Percentiles rank a stretch among this genome's conserved stretches.
These are phyloP conservation scores for Xiphophorus birchmanni DNA, from an alignment of 2,797 vertebrate species.

Conservation along the genomic window DNA sequence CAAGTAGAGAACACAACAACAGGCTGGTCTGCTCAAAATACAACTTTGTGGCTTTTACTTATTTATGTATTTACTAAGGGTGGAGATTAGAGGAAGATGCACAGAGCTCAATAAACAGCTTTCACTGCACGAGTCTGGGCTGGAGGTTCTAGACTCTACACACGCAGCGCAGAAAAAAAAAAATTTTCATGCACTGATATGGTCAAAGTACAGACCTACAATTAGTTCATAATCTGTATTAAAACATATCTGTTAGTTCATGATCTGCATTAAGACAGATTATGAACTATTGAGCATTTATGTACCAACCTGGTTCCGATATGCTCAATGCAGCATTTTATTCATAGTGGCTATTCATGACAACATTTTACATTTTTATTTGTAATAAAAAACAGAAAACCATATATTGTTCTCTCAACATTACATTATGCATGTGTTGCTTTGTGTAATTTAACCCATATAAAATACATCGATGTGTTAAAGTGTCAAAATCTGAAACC, in stretches of 20 bases:
- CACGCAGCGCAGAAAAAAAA: background rate
- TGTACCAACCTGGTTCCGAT: background rate
- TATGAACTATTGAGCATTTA: background rate
- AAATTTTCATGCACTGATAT: too few species aligned
- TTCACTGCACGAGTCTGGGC: background rate
- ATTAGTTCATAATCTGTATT: background rate
- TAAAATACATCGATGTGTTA: background rate
- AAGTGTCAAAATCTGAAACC: background rate
- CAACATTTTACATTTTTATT: background rate
- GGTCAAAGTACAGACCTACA: background rate
- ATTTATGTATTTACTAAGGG: too few species aligned
- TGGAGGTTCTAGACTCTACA: background rate
- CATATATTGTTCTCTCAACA: background rate
- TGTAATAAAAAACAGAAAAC: background rate
- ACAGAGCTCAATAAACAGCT: background rate
- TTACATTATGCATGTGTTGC: background rate
- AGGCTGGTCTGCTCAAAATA: background rate
- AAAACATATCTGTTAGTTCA: background rate
- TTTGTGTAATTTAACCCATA: background rate
- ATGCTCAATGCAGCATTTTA: background rate
- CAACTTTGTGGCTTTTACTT: background rate
- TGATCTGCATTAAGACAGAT: background rate
- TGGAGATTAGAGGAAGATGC: background rate
- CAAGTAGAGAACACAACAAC: background rate
- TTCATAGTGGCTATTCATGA: background rate